Evolutionary conservation across 2,797 vertebrate species (phyloP), one percentile per base, ranked within the genome.

Genomic region (Limnodromus scolopaceus): DNA sequence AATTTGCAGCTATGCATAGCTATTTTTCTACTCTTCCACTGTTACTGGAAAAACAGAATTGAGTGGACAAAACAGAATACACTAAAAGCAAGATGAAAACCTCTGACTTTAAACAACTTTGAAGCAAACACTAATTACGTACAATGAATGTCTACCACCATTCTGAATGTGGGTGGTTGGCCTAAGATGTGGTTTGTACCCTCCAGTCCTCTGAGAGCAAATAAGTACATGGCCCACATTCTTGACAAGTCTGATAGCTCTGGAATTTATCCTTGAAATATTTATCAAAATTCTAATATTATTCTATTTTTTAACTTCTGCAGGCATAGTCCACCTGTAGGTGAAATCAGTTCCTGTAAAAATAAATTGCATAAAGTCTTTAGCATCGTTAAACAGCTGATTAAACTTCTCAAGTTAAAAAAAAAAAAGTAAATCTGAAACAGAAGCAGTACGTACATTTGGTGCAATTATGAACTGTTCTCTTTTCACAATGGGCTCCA

Each of bases 391-490:
- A 95, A 97, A 89, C 65, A 96, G 82, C 51, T 96, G 93, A 97
- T 96, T 96, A 97, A 97, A 96, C 41, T 89, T 86, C 48, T 77
- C 51, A 95, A 95, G 16, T 5, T 20, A 7, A n/a, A 41, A 34
- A 22, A 36, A 23, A 11, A 14, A 14, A 34, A 32, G 1, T 2
- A 27, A 28, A 32, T 38, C 17, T 95, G 93, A 89, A 93, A 91
- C 51, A 95, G 88, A 95, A 95, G 85, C 83, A 87, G 91, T 87
- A 92, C 78, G 75, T 93, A 93, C 66, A 97, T 96, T 97, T 96
- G 78, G 89, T 96, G 86, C 65, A 97, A 97, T 97, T 97, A 95
- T 86, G 88, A 94, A 92, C 45, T 95, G 86, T 89, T 97, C 74
- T 91, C 54, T 95, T 97, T 96, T 93, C 84, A 87, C 94, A 93